Conservation (phyloP, 2,888 invertebrate genomes). For the Mylabris sibirica region DNA sequence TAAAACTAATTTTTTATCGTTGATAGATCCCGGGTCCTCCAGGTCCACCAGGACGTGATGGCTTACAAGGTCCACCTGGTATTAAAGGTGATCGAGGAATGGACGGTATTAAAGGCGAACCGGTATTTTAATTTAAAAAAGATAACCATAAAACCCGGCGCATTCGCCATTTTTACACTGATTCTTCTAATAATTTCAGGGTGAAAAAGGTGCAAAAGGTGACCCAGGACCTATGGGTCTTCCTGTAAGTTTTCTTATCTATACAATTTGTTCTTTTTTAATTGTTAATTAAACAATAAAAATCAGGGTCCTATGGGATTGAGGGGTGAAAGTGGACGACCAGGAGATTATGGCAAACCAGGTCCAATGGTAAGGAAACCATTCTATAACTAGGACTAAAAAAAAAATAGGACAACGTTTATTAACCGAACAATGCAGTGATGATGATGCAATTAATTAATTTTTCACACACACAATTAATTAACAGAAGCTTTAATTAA, state of each 20-base stretch:
- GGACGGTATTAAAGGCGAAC: conserved; percentile 83
- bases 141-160: not conserved
- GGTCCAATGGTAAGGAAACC: conserved; percentile 79
- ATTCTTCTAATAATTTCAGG: conserved; percentile 64
- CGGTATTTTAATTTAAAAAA: conserved; percentile 63
- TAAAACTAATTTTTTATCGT: conserved; percentile 36
- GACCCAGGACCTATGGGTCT: conserved; percentile 95
- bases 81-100: conserved; percentile 87
- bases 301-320: conserved; percentile 81
- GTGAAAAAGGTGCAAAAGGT: conserved; percentile 81
- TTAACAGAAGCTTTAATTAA: conserved; percentile 42
- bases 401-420: conserved; percentile 34
- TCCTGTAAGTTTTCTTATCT: conserved; percentile 75
- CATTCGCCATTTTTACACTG: not conserved
- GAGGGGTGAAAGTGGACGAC: conserved; percentile 76
- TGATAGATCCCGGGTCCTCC: conserved; percentile 73
- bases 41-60: conserved; percentile 74
- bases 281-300: no score
- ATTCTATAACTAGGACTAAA: conserved; percentile 54
- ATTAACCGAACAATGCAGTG: conserved; percentile 58
- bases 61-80: conserved; percentile 84
- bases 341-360: conserved; percentile 76
- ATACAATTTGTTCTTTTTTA: no score
- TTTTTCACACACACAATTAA: conserved; percentile 50
- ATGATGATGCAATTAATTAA: conserved; percentile 25